Percentiles rank a stretch among this genome's conserved stretches.
phyloP scores from a whole-genome alignment of 2,797 vertebrate genomes.

The Oreonectes daqikongensis region DNA sequence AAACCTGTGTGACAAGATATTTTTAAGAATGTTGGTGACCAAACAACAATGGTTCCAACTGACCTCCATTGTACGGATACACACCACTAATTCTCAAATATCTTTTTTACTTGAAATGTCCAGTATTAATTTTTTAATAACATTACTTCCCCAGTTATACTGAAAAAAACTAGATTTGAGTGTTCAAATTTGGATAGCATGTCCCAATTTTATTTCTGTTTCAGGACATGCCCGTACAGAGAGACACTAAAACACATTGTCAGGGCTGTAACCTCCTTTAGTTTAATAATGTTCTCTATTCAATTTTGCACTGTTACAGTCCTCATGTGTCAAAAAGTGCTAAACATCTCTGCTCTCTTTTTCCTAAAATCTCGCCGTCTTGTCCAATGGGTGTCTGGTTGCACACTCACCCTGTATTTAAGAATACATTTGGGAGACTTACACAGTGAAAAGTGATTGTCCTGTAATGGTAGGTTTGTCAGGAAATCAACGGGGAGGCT shows the following conservation, averaged over 20 bases:
- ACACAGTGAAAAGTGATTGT: conserved; percentile 30
- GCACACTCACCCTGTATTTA: conserved; percentile 25
- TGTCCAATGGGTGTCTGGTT: neutral
- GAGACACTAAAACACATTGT: neutral
- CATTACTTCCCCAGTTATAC: neutral
- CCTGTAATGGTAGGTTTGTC: conserved; percentile 68
- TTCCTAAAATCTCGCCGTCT: conserved; percentile 19
- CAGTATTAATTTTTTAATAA: too few relatives aligned
- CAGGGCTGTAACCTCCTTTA: neutral
- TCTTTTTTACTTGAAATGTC: too few relatives aligned
- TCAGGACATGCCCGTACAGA: neutral
- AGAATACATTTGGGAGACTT: conserved; percentile 34
- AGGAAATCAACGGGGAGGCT: conserved; percentile 74
- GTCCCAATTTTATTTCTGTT: neutral
- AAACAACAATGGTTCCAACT: too few relatives aligned
- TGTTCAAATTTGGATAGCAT: neutral
- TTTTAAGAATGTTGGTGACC: too few relatives aligned
- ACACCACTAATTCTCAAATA: too few relatives aligned
- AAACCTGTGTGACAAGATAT: too few relatives aligned
- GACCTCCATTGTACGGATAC: too few relatives aligned
- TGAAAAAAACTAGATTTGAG: neutral
- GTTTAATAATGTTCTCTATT: neutral
- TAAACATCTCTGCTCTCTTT: neutral
- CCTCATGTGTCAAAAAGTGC: neutral
- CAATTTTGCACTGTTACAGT: neutral